Evolutionary conservation across 2,797 vertebrate species (phyloP), one percentile per base, ranked within the genome.

Genomic region (Lepidocolaptes lacrymiger): DNA sequence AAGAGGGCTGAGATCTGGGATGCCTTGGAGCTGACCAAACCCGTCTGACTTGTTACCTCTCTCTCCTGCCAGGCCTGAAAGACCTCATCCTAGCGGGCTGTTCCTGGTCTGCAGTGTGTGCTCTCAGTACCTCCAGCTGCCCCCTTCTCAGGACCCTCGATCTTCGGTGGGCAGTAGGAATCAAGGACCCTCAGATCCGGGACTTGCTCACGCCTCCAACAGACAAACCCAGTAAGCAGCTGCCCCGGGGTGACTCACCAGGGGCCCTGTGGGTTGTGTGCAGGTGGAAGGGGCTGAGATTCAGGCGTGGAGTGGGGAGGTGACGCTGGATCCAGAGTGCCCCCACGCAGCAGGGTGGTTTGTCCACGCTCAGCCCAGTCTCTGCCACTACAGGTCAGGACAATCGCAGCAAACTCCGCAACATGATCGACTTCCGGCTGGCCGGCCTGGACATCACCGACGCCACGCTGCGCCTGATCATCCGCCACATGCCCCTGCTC

Each of bases 101-200:
- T 95, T 99, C 98, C 88, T 99, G 99, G 99, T 98, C 98, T 20
- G 99, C 99, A 1, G 98, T 99, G 89, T 99, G 99, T 63, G 99
- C 99, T 71, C 99, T 99, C 88, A 99, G 99, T 98, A 99, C 99
- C 85, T 98, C 99, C 96, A 98, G 98, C 97, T 99, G 99, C 98
- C 99, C 99, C 93, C 98, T 99, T 92, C 98, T 99, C 93, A 99
- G 99, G 94, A 99, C 99, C 78, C 98, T 99, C 85, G 99, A 99
- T 97, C 98, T 99, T 97, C 98, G 99, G 91, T 99, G 99, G 98
- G 98, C 99, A 91, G 99, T 99, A 15, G 99, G 99, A 66, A 98
- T 99, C 95, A 99, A 99, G 97, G 99, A 99, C 96, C 96, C 98
- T 83, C 99, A 99, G 97, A 99, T 99, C 97, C 98, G 99, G 97